Evolutionary conservation across 1,140 invertebrate species (phyloP).

Genomic region (Drosophila albomicans): DNA sequence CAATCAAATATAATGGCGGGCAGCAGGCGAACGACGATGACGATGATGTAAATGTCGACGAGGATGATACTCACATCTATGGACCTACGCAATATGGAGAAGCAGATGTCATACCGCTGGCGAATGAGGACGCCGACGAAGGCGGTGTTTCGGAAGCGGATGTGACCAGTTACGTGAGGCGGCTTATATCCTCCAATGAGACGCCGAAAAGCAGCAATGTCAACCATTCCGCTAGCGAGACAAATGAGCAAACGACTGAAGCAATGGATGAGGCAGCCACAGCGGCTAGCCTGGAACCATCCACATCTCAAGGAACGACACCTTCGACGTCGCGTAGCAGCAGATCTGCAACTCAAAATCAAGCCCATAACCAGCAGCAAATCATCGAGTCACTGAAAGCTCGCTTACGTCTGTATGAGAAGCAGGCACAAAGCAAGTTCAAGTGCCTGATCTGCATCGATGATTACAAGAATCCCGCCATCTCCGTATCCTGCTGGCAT

Average conservation of each 20-base stretch:
- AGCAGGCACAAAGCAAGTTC: constrained; percentile 82
- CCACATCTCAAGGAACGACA: constrained; percentile 43
- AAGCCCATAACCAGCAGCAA: constrained; percentile 85
- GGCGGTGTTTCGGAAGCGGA: constrained; percentile 76
- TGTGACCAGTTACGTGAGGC: constrained; percentile 85
- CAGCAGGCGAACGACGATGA: constrained; percentile 88
- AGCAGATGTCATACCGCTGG: constrained; percentile 88
- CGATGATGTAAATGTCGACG: constrained; percentile 92
- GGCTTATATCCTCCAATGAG: constrained; percentile 70
- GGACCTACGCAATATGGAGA: constrained; percentile 94
- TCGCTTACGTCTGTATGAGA: constrained; percentile 89
- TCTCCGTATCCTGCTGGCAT: constrained; percentile 98
- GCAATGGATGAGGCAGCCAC: constrained; percentile 23
- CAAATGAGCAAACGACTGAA: constrained; percentile 32
- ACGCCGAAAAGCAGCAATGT: constrained; percentile 34
- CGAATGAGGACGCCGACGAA: constrained; percentile 85
- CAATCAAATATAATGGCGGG: constrained; percentile 85
- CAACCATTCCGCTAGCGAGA: constrained; percentile 35
- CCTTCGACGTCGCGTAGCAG: constrained; percentile 34
- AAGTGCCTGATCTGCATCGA: constrained; percentile 96
- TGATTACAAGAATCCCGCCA: constrained; percentile 93
- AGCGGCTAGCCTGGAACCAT: constrained; percentile 41
- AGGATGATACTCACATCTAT: constrained; percentile 90
- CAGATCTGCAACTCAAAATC: constrained; percentile 86
- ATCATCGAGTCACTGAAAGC: constrained; percentile 91